These are phyloP conservation scores for Belgica antarctica DNA, from an alignment of 2,888 invertebrate genomes.

Conservation along the genomic window DNA sequence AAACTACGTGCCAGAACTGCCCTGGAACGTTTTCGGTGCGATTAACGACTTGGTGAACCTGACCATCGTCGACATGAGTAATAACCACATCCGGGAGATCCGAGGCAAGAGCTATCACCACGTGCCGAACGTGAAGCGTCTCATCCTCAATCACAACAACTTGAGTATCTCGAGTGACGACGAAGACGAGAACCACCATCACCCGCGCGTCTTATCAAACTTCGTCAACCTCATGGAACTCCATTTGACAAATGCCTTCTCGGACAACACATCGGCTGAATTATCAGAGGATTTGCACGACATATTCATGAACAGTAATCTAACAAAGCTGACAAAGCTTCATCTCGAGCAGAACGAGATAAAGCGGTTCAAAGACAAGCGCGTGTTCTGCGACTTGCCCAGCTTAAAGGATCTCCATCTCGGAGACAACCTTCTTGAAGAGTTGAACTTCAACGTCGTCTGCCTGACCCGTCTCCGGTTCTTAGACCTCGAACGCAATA, in stretches of 20 bases:
- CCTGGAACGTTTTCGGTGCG: slow-evolving; percentile 70
- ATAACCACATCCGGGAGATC: slow-evolving; percentile 68
- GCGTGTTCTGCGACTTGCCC: slow-evolving; percentile 69
- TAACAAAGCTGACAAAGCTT: slow-evolving; percentile 65
- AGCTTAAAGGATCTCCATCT: slow-evolving; percentile 66
- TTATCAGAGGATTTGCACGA: slow-evolving; percentile 67
- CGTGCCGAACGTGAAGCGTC: slow-evolving; percentile 65
- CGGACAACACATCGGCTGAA: slow-evolving; percentile 62
- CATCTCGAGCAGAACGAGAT: slow-evolving; percentile 77
- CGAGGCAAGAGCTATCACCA: slow-evolving; percentile 73
- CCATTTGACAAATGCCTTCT: slow-evolving; percentile 72
- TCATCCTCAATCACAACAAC: slow-evolving; percentile 71
- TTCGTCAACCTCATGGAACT: slow-evolving; percentile 67
- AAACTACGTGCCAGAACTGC: slow-evolving; percentile 63
- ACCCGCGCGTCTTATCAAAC: slow-evolving; percentile 68
- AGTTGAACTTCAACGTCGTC: slow-evolving; percentile 64
- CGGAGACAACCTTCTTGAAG: slow-evolving; percentile 63
- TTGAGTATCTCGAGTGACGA: slow-evolving; percentile 60
- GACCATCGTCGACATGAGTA: slow-evolving; percentile 69
- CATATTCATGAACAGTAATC: slow-evolving; percentile 67
- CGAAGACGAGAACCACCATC: slow-evolving; percentile 60
- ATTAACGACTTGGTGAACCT: slow-evolving; percentile 60
- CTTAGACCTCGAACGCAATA: slow-evolving; percentile 68
- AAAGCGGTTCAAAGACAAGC: slow-evolving; percentile 62
- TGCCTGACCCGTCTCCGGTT: slow-evolving; percentile 66